Conservation (phyloP, 1,140 invertebrate species). For the Anoplophora glabripennis region DNA sequence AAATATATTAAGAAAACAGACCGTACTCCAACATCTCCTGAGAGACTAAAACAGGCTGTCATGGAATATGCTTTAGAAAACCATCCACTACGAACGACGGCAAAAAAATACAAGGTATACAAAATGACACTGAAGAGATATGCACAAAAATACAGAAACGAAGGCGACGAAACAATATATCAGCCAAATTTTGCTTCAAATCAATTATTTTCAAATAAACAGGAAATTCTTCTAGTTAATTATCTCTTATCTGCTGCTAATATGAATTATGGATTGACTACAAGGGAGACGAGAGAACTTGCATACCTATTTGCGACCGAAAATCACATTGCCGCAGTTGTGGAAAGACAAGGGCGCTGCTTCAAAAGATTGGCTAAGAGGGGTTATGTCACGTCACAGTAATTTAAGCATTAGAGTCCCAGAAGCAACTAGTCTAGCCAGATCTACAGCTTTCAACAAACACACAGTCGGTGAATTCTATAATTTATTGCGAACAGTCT, state of each 20-base stretch:
- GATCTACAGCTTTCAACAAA: constrained; percentile 39
- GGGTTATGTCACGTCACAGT: constrained; percentile 17
- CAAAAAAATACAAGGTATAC: neutral
- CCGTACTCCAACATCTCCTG: neutral
- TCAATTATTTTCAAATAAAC: neutral
- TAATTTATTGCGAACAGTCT: constrained; percentile 26
- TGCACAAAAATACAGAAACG: neutral
- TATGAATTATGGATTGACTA: constrained; percentile 3
- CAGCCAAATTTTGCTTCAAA: neutral
- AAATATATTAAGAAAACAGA: neutral
- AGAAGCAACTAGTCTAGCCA: constrained; percentile 33
- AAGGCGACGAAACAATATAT: neutral
- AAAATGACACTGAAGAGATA: constrained; percentile 6
- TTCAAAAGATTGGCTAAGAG: constrained; percentile 21
- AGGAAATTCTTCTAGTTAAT: neutral
- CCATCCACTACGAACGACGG: neutral
- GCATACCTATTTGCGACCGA: neutral
- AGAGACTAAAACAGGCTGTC: neutral
- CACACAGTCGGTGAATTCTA: constrained; percentile 35
- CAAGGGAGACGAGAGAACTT: neutral
- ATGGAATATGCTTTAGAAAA: neutral
- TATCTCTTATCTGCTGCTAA: neutral
- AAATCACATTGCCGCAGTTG: neutral
- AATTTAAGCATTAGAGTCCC: constrained; percentile 24
- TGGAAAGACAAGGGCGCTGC: constrained; percentile 15